Base-by-base conservation (phyloP, 2,797 vertebrate species). In the Phalloptychus januarius region DNA sequence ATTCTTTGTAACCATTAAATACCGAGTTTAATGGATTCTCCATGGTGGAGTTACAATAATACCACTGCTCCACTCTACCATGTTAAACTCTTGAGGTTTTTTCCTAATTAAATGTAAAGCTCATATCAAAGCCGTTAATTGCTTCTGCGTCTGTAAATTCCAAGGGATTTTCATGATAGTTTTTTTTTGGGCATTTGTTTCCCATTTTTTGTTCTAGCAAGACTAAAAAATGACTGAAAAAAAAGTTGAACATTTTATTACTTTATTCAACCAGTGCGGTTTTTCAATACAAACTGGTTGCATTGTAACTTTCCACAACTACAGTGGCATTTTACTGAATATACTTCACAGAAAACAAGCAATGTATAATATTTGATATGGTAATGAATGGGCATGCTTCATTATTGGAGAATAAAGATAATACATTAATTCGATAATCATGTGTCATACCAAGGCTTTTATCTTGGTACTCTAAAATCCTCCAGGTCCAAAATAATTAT, bases 61-160 rank as follows among this genome's bases (percentile, higher is more conserved):
- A n/a, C 38, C 10, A 28, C 31, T 63, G 8, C 6, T 33, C 31
- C 36, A 67, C 7, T 42, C 38, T 13, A 58, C 20, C 25, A 28
- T 58, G 52, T 18, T 44, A 20, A 65, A 12, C 48, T 75, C 42
- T 6, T 28, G 6, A 52, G 36, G 20, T 45, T n/a, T 25, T 33
- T 44, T 67, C 11, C 48, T 44, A 52, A 75, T 72, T 1, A 38
- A 40, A 31, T 61, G 36, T 50, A 16, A 72, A 72, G 52, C 38
- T 40, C 75, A n/a, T 71, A 20, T 75, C 48, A 16, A 61, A 44
- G 28, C 20, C 3, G 5, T 74, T 28, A 76, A 31, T 31, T 46
- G 6, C 67, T 56, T 69, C 4, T 71, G 7, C 76, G 72, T 48
- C 54, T 80, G 78, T 75, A 10, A 23, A n/a, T 67, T 67, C 63